These are phyloP conservation scores for Garrulus glandarius DNA, from an alignment of 2,797 vertebrate genomes.

Conservation along the genomic window DNA sequence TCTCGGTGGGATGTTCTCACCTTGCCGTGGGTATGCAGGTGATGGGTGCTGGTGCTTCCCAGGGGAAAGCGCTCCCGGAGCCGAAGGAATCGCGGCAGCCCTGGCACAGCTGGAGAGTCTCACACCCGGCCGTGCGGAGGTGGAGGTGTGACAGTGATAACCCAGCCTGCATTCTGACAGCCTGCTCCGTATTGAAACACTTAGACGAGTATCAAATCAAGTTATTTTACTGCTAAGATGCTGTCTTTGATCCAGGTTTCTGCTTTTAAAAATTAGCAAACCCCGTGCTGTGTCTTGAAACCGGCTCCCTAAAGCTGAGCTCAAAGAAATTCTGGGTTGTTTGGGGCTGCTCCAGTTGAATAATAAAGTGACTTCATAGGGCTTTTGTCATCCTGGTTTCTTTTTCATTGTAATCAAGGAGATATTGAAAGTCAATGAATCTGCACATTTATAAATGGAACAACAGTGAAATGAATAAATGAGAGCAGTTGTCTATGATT, in stretches of 20 bases:
- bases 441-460: not conserved
- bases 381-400: not conserved
- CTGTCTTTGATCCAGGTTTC: not conserved
- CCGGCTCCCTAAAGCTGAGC: not conserved
- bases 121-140: conserved; percentile 24
- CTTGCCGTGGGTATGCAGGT: not conserved
- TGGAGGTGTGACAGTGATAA: not conserved
- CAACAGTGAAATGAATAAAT: not conserved
- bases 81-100: not conserved
- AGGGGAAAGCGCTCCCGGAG: not conserved
- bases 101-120: conserved; percentile 37
- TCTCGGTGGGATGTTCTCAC: not conserved
- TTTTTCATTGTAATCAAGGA: not conserved
- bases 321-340: not conserved
- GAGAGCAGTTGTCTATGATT: not conserved
- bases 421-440: not conserved
- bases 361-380: not conserved
- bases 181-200: fast-evolving
- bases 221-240: not conserved
- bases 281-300: not conserved
- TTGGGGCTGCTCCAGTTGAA: not conserved
- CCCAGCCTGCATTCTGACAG: not conserved
- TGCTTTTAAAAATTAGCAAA: not conserved
- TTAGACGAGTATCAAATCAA: not conserved
- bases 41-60: not conserved